Evolutionary conservation across 53 echinoderm and acorn worm genomes (phyloP), one percentile per base, ranked within the genome.

Genomic region (Temnopleurus reevesii): DNA sequence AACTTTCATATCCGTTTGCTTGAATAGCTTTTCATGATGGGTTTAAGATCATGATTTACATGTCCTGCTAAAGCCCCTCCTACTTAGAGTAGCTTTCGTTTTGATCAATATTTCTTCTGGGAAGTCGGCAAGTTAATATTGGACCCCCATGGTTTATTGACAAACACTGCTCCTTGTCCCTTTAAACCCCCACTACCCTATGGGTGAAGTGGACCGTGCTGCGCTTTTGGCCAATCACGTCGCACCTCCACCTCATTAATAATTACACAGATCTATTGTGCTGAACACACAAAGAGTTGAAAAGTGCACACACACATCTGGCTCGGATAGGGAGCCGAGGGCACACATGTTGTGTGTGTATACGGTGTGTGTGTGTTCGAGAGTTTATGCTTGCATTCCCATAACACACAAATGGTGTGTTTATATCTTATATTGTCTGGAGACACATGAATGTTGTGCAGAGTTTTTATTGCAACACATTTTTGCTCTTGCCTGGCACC

Each of bases 241-340:
- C 43, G 10, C 83, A 54, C 54, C 53, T 35, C 23, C 19, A 8
- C 85, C 85, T 85, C 45, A 85, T 85, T 85, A 85, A 85, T 85
- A 85, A 85, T 85, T 85, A 59, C 83, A 83, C 83, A 83, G 53
- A 55, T 55, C 36, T 83, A 83, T 83, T 83, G 83, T 79, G 2
- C 8, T 47, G 79, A 79, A 79, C 79, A 79, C 79, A 79, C 79
- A 79, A 79, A 79, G 79, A 49, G 79, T 79, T 47, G 25, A 47
- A 47, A 49, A 47, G 79, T 79, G 79, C 49, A 79, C 79, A 65
- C 65, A 65, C 30, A 79, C 79, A 71, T 71, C 21, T 71, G 51
- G 79, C 13, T 79, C 15, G 36, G 79, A 35, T 79, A 47, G n/a
- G 26, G 76, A 41, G 76, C 36, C n/a, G 25, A 76, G 21, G 21